Evolutionary conservation across 35 echinoderm and acorn worm genomes (phyloP).

Genomic region (Ophiothrix spiculata): DNA sequence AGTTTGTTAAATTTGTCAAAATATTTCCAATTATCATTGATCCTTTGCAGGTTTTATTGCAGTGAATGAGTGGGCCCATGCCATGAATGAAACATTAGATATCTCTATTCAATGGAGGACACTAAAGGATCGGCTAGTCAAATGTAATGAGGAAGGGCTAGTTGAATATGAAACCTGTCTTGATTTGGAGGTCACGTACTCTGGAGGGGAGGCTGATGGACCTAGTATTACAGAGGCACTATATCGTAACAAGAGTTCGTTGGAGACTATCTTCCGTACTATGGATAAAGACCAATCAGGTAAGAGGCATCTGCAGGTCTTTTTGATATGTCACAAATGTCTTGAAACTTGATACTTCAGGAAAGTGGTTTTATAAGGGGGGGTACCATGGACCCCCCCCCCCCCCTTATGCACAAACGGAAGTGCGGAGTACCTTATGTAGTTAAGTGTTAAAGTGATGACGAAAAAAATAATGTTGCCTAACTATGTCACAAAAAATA

Average conservation of each 20-base stretch:
- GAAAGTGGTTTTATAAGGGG: too few species aligned
- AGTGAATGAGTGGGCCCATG: conserved; percentile 70
- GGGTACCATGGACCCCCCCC: too few species aligned
- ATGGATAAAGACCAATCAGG: conserved; percentile 98
- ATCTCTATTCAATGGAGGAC: conserved; percentile 84
- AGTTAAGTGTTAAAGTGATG: too few species aligned
- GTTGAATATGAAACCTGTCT: conserved; percentile 87
- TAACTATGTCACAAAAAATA: too few species aligned
- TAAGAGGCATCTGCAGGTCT: neutral
- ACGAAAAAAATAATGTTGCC: too few species aligned
- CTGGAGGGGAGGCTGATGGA: conserved; percentile 22
- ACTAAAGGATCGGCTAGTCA: conserved; percentile 52
- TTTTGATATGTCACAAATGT: neutral
- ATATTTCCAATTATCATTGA: neutral
- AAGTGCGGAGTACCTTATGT: too few species aligned
- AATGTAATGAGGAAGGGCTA: conserved; percentile 53
- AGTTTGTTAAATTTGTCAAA: too few species aligned
- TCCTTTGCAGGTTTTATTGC: conserved; percentile 69
- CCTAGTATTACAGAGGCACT: conserved; percentile 91
- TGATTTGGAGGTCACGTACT: conserved; percentile 56
- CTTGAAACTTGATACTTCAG: neutral
- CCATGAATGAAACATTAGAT: conserved; percentile 73
- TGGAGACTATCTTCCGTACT: conserved; percentile 95
- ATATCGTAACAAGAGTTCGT: conserved; percentile 77
- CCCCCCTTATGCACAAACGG: too few species aligned